Conservation (phyloP, 2,113 vertebrate genomes). For the Lasiurus cinereus region DNA sequence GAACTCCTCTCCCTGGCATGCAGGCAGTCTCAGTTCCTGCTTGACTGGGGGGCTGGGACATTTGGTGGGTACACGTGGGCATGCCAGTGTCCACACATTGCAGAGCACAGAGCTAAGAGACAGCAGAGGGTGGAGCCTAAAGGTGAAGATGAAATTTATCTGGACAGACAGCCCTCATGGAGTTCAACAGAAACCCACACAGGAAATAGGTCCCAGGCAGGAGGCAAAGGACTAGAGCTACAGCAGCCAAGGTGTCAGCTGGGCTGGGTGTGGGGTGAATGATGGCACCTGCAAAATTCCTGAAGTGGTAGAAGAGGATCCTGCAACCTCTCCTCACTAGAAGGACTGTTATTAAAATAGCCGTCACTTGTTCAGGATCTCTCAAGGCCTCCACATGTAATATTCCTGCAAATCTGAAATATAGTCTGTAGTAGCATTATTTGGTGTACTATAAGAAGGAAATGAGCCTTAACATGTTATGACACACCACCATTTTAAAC, state of each 20-base stretch:
- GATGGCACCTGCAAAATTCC: background rate
- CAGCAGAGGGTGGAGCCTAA: background rate
- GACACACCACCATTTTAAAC: background rate
- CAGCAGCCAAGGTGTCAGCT: background rate
- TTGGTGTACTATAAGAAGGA: background rate
- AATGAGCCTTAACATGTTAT: background rate
- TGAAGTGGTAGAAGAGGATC: background rate
- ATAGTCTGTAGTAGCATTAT: no score
- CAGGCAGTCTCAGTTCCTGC: background rate
- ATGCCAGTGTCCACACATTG: background rate
- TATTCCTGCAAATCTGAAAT: background rate
- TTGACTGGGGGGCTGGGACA: background rate
- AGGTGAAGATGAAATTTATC: background rate
- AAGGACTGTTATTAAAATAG: background rate
- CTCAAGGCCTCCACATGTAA: background rate
- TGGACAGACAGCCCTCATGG: background rate
- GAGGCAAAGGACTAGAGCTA: background rate
- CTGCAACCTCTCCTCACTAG: background rate
- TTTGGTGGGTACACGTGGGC: accelerated
- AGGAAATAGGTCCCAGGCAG: background rate
- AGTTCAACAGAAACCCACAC: background rate
- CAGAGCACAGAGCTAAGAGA: background rate
- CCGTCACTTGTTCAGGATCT: background rate
- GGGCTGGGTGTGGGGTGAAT: background rate
- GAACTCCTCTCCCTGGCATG: background rate